These are phyloP conservation scores for Mobula hypostoma DNA, from an alignment of 2,113 vertebrate genomes.

Conservation along the genomic window DNA sequence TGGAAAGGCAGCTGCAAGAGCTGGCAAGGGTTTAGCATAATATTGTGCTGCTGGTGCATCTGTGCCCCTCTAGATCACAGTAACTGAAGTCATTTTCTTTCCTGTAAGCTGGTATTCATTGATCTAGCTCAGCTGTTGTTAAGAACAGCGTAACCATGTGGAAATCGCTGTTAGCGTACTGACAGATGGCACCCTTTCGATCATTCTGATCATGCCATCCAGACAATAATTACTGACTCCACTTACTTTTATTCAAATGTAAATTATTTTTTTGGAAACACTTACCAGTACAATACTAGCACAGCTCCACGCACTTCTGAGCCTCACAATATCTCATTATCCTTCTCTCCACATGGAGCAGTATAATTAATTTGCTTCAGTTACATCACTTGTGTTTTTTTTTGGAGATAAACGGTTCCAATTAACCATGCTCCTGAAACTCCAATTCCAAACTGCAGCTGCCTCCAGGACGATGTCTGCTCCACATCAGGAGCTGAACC, in stretches of 20 bases:
- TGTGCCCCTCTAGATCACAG: background rate
- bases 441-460: background rate
- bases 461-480: background rate
- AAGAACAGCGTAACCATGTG: background rate
- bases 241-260: background rate
- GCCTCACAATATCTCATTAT: background rate
- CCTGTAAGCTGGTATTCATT: background rate
- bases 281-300: background rate
- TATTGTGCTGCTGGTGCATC: background rate
- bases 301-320: background rate
- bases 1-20: background rate
- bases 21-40: background rate
- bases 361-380: background rate
- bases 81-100: background rate
- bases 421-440: background rate
- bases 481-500: background rate
- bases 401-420: background rate
- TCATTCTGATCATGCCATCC: background rate
- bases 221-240: conserved; percentile 16
- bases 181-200: background rate
- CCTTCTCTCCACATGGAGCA: background rate
- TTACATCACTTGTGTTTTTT: background rate
- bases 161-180: background rate
- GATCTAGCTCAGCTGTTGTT: conserved; percentile 16
- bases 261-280: conserved; percentile 19